Percentiles rank a stretch among this genome's conserved stretches.
phyloP scores from a whole-genome alignment of 2,113 vertebrate genomes.

The Oryzias curvinotus region DNA sequence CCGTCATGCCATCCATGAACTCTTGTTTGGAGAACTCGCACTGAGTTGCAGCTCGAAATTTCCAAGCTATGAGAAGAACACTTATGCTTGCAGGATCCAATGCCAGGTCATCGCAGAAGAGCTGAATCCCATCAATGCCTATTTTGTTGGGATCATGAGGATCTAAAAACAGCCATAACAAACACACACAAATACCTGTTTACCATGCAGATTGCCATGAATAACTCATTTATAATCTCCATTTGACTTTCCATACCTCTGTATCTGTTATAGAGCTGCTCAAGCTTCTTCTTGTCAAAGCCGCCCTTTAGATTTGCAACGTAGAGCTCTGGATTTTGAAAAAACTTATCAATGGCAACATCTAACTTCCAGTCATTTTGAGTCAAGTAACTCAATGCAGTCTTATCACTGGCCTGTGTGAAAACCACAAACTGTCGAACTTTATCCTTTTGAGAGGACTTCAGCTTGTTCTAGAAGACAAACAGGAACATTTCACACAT shows the following conservation, averaged over 20 bases:
- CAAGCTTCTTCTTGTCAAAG: conserved; percentile 94
- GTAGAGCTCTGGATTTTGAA: conserved; percentile 97
- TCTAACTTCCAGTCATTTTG: conserved; percentile 99
- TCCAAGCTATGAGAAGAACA: conserved; percentile 92
- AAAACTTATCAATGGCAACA: conserved; percentile 98
- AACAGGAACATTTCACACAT: neutral
- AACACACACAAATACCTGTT: neutral
- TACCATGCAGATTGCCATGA: no score
- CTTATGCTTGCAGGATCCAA: conserved; percentile 91
- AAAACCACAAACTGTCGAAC: conserved; percentile 99
- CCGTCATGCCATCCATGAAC: conserved; percentile 92
- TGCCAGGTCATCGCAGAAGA: conserved; percentile 90
- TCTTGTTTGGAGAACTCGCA: conserved; percentile 95
- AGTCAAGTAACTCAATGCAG: conserved; percentile 92
- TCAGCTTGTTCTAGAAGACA: conserved; percentile 95
- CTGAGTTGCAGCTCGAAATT: conserved; percentile 92
- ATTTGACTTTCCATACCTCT: conserved; percentile 78
- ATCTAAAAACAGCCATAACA: conserved; percentile 66
- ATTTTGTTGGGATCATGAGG: conserved; percentile 97
- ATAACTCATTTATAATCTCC: neutral
- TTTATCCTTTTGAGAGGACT: conserved; percentile 99
- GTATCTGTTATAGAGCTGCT: conserved; percentile 96
- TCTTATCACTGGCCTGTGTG: conserved; percentile 98
- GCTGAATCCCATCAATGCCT: conserved; percentile 91
- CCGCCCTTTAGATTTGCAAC: conserved; percentile 90